Percentiles rank a stretch among this genome's conserved stretches.
Conservation (phyloP, 2,113 vertebrate species). For the Tylochromis polylepis region DNA sequence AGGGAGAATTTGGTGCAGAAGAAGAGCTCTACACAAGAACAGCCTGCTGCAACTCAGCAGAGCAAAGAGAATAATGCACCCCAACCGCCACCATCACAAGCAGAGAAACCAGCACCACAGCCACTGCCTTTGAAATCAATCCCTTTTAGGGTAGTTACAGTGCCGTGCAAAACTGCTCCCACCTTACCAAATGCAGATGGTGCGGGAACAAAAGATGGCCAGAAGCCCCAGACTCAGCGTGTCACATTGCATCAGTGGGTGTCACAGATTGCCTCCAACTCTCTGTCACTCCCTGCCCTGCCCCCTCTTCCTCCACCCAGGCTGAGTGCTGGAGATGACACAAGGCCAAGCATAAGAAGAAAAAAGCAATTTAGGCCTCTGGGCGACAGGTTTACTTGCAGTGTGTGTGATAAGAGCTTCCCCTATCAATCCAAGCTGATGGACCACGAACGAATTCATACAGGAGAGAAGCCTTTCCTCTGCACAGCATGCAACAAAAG, state of each 20-base stretch:
- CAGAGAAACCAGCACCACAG: conserved; percentile 14
- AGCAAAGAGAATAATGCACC: background rate
- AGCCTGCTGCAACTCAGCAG: background rate
- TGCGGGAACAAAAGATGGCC: conserved; percentile 17
- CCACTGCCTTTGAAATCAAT: conserved; percentile 29
- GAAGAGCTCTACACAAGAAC: background rate
- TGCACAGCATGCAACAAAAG: conserved; percentile 64
- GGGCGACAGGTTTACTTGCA: conserved; percentile 43
- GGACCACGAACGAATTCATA: conserved; percentile 69
- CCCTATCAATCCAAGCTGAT: conserved; percentile 64
- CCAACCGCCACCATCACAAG: background rate
- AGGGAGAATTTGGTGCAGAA: background rate
- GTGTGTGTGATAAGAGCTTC: conserved; percentile 64
- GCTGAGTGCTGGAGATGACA: background rate
- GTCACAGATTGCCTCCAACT: conserved; percentile 62
- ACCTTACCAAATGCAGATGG: background rate
- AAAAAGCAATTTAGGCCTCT: conserved; percentile 54
- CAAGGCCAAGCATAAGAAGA: conserved; percentile 33
- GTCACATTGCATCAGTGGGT: conserved; percentile 71
- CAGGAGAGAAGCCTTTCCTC: conserved; percentile 64
- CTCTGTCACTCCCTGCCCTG: conserved; percentile 59
- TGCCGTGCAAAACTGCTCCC: conserved; percentile 15
- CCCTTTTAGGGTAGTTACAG: conserved; percentile 43
- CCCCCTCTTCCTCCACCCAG: conserved; percentile 53
- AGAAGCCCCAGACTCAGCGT: conserved; percentile 48